Evolutionary conservation across 1,140 invertebrate species (phyloP), one percentile per base, ranked within the genome.

Genomic region (Steinernema feltiae): DNA sequence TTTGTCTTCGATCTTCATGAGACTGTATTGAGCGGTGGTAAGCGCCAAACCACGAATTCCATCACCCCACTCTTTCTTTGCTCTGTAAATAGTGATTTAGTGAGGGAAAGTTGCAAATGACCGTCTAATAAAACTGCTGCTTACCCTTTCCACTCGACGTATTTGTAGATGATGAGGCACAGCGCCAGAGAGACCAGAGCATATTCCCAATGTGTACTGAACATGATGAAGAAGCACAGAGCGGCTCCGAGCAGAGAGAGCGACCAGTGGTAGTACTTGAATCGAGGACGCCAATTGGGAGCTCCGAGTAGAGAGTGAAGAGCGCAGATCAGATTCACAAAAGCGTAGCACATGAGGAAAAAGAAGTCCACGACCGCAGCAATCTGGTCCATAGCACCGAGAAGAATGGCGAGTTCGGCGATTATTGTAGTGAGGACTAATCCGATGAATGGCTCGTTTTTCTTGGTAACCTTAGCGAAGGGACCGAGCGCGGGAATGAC

Each of bases 11-110:
- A 86, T 84, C 69, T 83, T 81, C 84, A 86, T 85, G 1, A 99
- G 88, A 0, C 94, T 95, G 87, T 93, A 99, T 71, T 94, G 90
- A 15, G 97, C 97, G 0, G 97, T 97, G 0, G 94, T 97, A 32
- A 99, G 89, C 0, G 96, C 95, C 77, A 99, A 88, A 89, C 97
- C 97, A 46, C 95, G 90, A 75, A 99, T 94, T 70, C 97, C 97
- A 90, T 99, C 97, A 76, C 97, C 97, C 97, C 97, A 99, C 90
- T 99, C 97, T 86, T 99, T 98, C 87, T 99, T 96, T 73, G 97
- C 97, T 69, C 94, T 95, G 70, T 29, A 85, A 53, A 7, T 30
- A 41, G 12, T n/a, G n/a, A n/a, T n/a, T n/a, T n/a, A n/a, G n/a
- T n/a, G n/a, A n/a, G n/a, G n/a, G n/a, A n/a, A n/a, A n/a, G n/a